These are phyloP conservation scores for Epinephelus fuscoguttatus DNA, from an alignment of 2,113 vertebrate species.

Conservation along the genomic window DNA sequence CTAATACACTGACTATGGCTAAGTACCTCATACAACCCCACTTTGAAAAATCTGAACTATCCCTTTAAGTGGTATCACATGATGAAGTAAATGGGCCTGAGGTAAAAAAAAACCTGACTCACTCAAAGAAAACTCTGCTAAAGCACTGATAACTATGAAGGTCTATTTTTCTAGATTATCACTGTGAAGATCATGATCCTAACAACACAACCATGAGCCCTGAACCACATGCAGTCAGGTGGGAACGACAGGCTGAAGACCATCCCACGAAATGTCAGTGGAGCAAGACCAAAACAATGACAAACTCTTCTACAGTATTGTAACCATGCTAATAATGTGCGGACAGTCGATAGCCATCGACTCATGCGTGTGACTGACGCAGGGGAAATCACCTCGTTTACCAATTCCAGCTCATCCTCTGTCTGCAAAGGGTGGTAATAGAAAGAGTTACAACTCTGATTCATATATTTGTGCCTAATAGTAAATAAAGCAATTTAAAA, in stretches of 20 bases:
- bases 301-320: conserved; percentile 36
- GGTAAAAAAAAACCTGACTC: conserved; percentile 13
- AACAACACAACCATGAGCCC: conserved; percentile 66
- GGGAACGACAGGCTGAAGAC: conserved; percentile 52
- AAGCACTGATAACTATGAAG: not conserved
- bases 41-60: no score
- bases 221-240: conserved; percentile 74
- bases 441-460: conserved; percentile 69
- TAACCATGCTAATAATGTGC: conserved; percentile 73
- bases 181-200: conserved; percentile 26
- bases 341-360: conserved; percentile 53
- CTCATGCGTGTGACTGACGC: conserved; percentile 76
- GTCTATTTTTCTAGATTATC: conserved; percentile 9
- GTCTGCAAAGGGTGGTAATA: conserved; percentile 86
- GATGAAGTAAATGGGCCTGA: conserved; percentile 58
- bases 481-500: conserved; percentile 11
- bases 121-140: conserved; percentile 17
- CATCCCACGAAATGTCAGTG: conserved; percentile 65
- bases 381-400: conserved; percentile 87
- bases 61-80: conserved; percentile 31
- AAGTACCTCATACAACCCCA: no score
- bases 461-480: not conserved
- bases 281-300: conserved; percentile 66
- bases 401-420: conserved; percentile 96
- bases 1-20: no score